These are phyloP conservation scores for Hydrolagus colliei DNA, from an alignment of 2,797 vertebrate species.

Conservation along the genomic window DNA sequence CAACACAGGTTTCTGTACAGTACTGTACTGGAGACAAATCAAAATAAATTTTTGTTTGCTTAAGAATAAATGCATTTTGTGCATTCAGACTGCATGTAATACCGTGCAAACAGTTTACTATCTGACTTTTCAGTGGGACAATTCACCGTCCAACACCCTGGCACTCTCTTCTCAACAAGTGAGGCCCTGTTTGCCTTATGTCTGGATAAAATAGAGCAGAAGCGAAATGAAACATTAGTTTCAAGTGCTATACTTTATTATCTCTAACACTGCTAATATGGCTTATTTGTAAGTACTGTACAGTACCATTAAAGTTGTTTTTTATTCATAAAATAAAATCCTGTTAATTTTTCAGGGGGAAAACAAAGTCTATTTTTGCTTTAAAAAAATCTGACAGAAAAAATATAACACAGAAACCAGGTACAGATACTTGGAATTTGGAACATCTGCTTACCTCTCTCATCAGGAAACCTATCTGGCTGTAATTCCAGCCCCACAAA, in stretches of 20 bases:
- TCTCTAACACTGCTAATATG: not conserved
- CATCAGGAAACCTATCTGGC: no score
- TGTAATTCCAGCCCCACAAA: no score
- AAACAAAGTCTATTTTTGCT: no score
- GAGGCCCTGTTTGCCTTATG: not conserved
- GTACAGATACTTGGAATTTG: no score
- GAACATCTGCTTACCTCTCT: no score
- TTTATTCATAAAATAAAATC: no score
- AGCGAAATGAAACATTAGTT: constrained; percentile 13
- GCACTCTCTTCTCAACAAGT: not conserved
- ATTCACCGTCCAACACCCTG: constrained; percentile 17
- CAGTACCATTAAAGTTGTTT: no score
- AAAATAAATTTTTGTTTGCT: constrained; percentile 12
- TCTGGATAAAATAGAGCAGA: not conserved
- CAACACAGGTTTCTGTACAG: not conserved
- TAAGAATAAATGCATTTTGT: constrained; percentile 9
- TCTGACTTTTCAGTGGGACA: not conserved
- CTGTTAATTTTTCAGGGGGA: no score
- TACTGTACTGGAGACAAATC: not conserved
- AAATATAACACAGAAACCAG: no score
- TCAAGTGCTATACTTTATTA: constrained; percentile 1
- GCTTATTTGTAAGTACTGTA: no score
- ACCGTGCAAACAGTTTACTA: not conserved
- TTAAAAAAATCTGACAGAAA: no score
- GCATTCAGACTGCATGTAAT: not conserved